Evolutionary conservation across 1,140 invertebrate genomes (phyloP), one percentile per base, ranked within the genome.

Genomic region (Caenorhabditis remanei): DNA sequence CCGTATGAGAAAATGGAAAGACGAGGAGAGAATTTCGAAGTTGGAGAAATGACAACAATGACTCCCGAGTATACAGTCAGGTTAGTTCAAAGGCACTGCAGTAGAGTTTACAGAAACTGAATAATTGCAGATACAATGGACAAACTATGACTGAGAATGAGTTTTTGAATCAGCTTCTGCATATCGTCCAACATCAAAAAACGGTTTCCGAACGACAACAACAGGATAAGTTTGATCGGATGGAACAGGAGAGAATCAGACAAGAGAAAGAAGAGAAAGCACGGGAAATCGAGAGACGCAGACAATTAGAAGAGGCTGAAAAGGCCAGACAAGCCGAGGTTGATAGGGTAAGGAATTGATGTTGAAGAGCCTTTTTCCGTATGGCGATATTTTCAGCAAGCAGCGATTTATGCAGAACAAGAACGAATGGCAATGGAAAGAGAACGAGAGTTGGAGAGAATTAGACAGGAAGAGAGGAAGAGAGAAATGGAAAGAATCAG

Each of bases 151-250:
- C 71, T 50, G 71, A 79, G 53, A 79, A 79, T n/a, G 71, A 79
- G 71, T 79, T 79, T 24, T n/a, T 79, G 9, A 79, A 32, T 50
- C 71, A 79, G 24, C 71, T 79, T 5, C 71, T 79, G 5, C 71
- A 79, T 11, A 79, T 79, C n/a, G 71, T 79, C n/a, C 71, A 87
- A 89, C 55, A 67, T 82, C 83, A 89, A 89, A 87, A 85, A 85
- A 86, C 83, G 90, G 71, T 58, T 58, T 85, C 65, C 2, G 85
- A 85, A 48, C 63, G 21, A 7, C 55, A 85, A 14, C 46, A 56
- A 85, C 85, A 63, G 24, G 58, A 83, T 11, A 87, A 85, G 84
- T 90, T 88, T 65, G 88, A 71, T 32, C 85, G 55, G 88, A 67
- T 88, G 9, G 65, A 88, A 46, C 87, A 87, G 55, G 85, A 84